These are phyloP conservation scores for Aplidium turbinatum DNA, from an alignment of 23 tunicate species.

Conservation along the genomic window DNA sequence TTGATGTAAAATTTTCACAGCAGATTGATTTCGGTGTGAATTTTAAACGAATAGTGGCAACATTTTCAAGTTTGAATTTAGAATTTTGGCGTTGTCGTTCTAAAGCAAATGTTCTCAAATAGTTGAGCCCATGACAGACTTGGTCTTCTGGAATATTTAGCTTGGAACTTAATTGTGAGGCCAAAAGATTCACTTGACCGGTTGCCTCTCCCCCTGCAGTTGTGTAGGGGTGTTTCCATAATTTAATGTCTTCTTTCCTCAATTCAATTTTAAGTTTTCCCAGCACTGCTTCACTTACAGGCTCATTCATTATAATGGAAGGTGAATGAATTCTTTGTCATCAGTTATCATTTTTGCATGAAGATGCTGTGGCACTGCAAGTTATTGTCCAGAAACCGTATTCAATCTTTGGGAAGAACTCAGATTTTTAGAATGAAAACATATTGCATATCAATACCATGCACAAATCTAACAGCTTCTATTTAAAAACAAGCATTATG, in stretches of 20 bases:
- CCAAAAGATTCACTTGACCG: slow-evolving; percentile 1
- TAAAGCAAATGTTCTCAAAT: slow-evolving; percentile 48
- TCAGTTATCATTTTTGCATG: too few species aligned
- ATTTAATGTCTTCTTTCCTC: slow-evolving; percentile 41
- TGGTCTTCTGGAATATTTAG: slow-evolving; percentile 27
- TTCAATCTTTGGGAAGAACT: too few species aligned
- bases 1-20: neutral
- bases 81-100: slow-evolving; percentile 50
- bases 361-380: too few species aligned
- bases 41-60: slow-evolving; percentile 63
- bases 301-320: slow-evolving; percentile 14
- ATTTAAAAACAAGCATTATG: too few species aligned
- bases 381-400: too few species aligned
- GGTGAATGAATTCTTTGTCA: too few species aligned
- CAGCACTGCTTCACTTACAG: slow-evolving; percentile 9
- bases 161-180: slow-evolving; percentile 10
- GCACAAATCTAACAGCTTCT: too few species aligned
- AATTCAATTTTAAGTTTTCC: slow-evolving; percentile 27
- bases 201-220: slow-evolving; percentile 11
- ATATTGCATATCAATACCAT: too few species aligned
- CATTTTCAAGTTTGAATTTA: slow-evolving; percentile 25
- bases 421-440: too few species aligned
- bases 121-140: slow-evolving; percentile 29
- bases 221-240: slow-evolving; percentile 65
- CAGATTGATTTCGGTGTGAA: slow-evolving; percentile 33